Base-by-base conservation (phyloP, 2,113 vertebrate genomes). In the Coturnix japonica region DNA sequence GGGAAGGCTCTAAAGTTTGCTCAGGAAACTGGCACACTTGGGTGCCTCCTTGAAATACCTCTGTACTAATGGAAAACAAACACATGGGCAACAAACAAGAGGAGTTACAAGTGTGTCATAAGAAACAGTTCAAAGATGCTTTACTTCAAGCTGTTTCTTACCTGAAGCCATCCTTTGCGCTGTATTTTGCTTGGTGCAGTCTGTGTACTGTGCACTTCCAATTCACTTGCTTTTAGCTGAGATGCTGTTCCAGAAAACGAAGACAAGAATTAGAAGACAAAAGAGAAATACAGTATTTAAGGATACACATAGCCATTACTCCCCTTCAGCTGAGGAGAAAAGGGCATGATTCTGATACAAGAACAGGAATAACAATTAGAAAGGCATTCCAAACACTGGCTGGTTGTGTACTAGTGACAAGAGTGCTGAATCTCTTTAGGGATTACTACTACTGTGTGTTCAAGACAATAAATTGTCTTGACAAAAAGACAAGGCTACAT, bases 101-200 rank as follows among this genome's bases (percentile, higher is more conserved):
- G 39, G 25, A 66, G 28, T 25, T 51, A 21, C 30, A 73, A 61
- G 33, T 11, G n/a, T 37, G 28, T 33, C 5, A 11, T 61, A 61
- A 85, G 19, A 71, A 54, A 47, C 22, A 54, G 9, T 54, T 67
- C 49, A 71, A 64, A 13, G 23, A 28, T 21, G 2, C 21, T 33
- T 44, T 51, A 16, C 35, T 91, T 47, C 44, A n/a, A 73, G 33
- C 25, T 47, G 44, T n/a, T 59, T 63, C 90, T 44, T 95, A 99
- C 99, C 99, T 98, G 98, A 67, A 98, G 97, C 99, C 99, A 99
- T 96, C 97, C 97, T 94, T 97, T 98, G 89, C 99, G 98, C 54
- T 98, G 98, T 66, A 96, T 97, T 95, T 98, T 99, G 90, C 96
- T 95, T 33, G 98, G 98, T 69, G 98, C 98, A 12, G 98, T 98